Conservation (phyloP, 2,888 invertebrate genomes). For the Orthosia gothica region DNA sequence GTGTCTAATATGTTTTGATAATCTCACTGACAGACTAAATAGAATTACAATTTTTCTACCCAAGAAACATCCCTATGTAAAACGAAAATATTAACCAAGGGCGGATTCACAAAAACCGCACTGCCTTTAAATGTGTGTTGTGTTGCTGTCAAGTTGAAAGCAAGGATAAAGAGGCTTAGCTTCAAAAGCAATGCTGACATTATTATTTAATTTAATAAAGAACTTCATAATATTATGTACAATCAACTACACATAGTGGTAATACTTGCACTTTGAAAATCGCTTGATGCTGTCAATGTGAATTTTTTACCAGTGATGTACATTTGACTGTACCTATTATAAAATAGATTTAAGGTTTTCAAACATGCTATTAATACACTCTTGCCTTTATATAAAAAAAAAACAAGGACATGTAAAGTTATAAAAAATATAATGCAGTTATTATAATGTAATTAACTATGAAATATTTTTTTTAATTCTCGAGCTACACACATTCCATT, state of each 20-base stretch:
- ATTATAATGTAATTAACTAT: not conserved
- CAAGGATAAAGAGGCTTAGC: constrained; percentile 60
- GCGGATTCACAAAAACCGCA: constrained; percentile 19
- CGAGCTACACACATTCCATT: constrained; percentile 58
- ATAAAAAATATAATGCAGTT: constrained; percentile 18
- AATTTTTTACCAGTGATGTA: not conserved
- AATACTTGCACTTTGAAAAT: not conserved
- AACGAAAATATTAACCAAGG: not conserved
- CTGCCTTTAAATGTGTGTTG: constrained; percentile 42
- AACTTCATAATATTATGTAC: constrained; percentile 41
- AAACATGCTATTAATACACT: constrained; percentile 39
- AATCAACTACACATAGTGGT: not conserved
- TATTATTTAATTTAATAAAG: constrained; percentile 49
- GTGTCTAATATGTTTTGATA: no score
- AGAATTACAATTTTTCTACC: no score
- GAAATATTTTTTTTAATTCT: not conserved
- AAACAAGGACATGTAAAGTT: constrained; percentile 5
- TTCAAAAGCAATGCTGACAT: constrained; percentile 60
- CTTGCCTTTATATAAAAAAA: constrained; percentile 28
- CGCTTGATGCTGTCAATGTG: not conserved
- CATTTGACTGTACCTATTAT: constrained; percentile 10
- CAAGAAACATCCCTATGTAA: not conserved
- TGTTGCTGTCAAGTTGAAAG: constrained; percentile 29
- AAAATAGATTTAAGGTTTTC: constrained; percentile 42
- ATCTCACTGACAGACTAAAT: no score